phyloP scores from a whole-genome alignment of 2,888 invertebrate genomes.

The Bembecia ichneumoniformis region DNA sequence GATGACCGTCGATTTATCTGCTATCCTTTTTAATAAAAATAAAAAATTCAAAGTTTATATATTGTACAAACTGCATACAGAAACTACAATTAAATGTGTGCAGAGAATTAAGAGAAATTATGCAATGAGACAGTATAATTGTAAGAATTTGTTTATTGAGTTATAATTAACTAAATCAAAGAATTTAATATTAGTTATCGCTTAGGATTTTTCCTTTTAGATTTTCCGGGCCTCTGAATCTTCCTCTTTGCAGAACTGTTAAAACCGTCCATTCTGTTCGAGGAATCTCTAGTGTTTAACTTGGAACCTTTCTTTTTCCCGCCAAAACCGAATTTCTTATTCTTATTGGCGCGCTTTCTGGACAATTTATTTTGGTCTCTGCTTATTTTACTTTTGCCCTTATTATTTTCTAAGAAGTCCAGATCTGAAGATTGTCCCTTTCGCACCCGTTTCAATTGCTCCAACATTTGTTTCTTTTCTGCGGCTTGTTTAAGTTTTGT shows the following conservation, averaged over 20 bases:
- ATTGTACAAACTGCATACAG: neutral
- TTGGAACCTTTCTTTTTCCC: conserved; percentile 95
- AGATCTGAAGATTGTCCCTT: conserved; percentile 86
- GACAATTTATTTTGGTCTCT: conserved; percentile 44
- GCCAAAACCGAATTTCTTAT: conserved; percentile 94
- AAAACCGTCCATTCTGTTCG: conserved; percentile 76
- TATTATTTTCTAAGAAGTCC: conserved; percentile 82
- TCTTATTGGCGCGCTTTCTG: conserved; percentile 76
- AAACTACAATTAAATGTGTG: neutral
- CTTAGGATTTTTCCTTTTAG: conserved; percentile 54
- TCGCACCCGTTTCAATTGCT: conserved; percentile 93
- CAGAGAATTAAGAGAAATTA: too few species aligned
- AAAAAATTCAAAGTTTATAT: too few species aligned
- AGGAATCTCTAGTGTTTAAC: conserved; percentile 86
- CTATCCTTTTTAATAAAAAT: neutral
- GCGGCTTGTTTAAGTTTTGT: conserved; percentile 86
- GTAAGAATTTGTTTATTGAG: neutral
- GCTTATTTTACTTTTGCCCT: conserved; percentile 32
- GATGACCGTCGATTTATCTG: neutral
- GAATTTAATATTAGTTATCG: conserved; percentile 23
- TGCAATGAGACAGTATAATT: neutral
- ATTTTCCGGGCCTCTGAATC: conserved; percentile 71
- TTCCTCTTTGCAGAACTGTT: conserved; percentile 55
- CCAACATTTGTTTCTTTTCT: conserved; percentile 92
- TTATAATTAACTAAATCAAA: neutral